These are phyloP conservation scores for Cygnus buccinator DNA, from an alignment of 2,113 vertebrate species.

Conservation along the genomic window DNA sequence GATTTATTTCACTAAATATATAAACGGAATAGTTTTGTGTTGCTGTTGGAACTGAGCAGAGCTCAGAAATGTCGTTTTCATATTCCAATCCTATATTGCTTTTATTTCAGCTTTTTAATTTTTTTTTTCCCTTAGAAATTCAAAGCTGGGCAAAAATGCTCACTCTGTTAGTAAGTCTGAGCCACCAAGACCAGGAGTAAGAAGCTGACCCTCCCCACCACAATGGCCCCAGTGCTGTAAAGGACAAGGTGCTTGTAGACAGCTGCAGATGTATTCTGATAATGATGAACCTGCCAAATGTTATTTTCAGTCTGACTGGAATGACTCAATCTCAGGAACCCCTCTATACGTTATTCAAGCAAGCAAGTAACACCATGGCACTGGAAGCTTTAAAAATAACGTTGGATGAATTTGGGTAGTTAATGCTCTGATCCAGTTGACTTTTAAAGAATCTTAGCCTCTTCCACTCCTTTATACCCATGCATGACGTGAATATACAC, in stretches of 20 bases:
- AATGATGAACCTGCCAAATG: not conserved
- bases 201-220: not conserved
- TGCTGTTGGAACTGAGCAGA: slow-evolving; percentile 55
- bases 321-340: not conserved
- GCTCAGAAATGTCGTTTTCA: slow-evolving; percentile 62
- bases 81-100: slow-evolving; percentile 57
- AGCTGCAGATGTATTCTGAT: not conserved
- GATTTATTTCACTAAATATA: slow-evolving; percentile 52
- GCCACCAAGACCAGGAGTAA: not conserved
- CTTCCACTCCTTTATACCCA: not conserved
- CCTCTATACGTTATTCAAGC: not conserved
- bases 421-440: not conserved
- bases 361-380: not conserved
- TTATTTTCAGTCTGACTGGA: not conserved
- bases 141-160: not conserved
- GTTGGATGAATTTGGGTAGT: not conserved
- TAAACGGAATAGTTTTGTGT: slow-evolving; percentile 50
- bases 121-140: slow-evolving; percentile 51
- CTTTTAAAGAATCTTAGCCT: not conserved
- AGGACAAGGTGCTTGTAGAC: not conserved
- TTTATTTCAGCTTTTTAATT: slow-evolving; percentile 56
- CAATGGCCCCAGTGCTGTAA: not conserved
- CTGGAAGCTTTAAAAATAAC: not conserved
- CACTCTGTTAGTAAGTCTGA: not conserved
- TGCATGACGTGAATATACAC: not conserved